Percentiles rank a stretch among this genome's conserved stretches.
phyloP scores from a whole-genome alignment of 2,113 vertebrate genomes.

The Rostratula benghalensis region DNA sequence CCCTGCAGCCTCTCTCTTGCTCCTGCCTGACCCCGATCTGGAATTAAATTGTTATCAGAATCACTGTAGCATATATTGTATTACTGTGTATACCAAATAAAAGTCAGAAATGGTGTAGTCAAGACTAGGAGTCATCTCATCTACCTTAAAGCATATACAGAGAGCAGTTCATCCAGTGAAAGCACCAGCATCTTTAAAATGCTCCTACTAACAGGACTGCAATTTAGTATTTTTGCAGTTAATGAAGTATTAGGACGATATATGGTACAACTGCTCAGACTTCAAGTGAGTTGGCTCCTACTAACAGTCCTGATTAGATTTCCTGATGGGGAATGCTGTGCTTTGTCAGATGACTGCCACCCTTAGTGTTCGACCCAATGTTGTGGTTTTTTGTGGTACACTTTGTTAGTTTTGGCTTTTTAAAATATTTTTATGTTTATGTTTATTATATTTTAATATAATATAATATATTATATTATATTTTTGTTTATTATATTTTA shows the following conservation, averaged over 20 bases:
- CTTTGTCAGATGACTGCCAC: neutral
- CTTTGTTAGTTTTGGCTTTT: neutral
- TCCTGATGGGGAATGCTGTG: neutral
- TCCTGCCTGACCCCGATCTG: neutral
- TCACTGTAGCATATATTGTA: neutral
- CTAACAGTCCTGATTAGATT: neutral
- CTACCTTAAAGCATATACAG: neutral
- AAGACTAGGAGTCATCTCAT: neutral
- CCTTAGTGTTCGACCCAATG: neutral
- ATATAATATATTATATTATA: too few relatives aligned
- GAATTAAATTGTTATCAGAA: conserved; percentile 24
- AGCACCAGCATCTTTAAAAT: neutral
- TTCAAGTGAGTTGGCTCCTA: neutral
- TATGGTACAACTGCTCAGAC: neutral
- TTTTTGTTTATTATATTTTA: too few relatives aligned
- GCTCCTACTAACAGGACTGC: neutral
- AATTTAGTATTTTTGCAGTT: neutral
- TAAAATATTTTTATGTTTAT: too few relatives aligned
- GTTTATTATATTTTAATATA: too few relatives aligned
- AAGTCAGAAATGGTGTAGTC: neutral
- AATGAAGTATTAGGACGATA: neutral
- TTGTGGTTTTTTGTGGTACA: neutral
- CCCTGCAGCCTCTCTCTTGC: conserved; percentile 18
- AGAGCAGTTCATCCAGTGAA: neutral
- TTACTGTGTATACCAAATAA: neutral